A percentile compares a stretch with the other conserved stretches of the same genome.
These are phyloP conservation scores for Nezara viridula DNA, from an alignment of 2,888 invertebrate species.

Conservation along the genomic window DNA sequence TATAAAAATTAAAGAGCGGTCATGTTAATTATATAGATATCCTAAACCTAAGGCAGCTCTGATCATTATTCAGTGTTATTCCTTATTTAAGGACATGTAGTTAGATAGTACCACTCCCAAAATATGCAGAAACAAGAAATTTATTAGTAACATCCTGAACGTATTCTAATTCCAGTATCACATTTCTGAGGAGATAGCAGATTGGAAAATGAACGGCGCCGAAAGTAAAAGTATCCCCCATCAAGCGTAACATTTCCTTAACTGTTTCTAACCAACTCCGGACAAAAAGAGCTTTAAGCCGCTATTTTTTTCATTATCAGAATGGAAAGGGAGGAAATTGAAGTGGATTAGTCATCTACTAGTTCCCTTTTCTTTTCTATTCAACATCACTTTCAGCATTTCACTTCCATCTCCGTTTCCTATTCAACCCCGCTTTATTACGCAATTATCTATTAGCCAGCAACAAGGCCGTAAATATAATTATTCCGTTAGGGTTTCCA, in stretches of 20 bases:
- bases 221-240: conserved; percentile 19
- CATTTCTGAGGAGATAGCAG: conserved; percentile 1
- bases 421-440: neutral
- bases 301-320: conserved; percentile 1
- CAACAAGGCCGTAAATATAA: neutral
- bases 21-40: too few relatives aligned
- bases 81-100: too few relatives aligned
- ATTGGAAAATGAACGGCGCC: conserved; percentile 2
- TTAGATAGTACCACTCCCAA: too few relatives aligned
- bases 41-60: too few relatives aligned
- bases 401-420: conserved; percentile 54
- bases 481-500: neutral
- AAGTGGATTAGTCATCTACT: conserved; percentile 50
- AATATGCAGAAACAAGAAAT: too few relatives aligned
- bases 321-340: conserved; percentile 55
- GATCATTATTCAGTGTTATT: too few relatives aligned
- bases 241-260: conserved; percentile 16
- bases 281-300: conserved; percentile 14
- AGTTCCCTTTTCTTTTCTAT: conserved; percentile 51
- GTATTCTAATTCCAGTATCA: neutral
- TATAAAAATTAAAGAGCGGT: too few relatives aligned
- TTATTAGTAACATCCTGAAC: neutral
- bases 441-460: neutral
- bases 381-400: conserved; percentile 48
- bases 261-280: conserved; percentile 1